phyloP scores from a whole-genome alignment of 1,140 invertebrate genomes.

The Dermatophagoides farinae region DNA sequence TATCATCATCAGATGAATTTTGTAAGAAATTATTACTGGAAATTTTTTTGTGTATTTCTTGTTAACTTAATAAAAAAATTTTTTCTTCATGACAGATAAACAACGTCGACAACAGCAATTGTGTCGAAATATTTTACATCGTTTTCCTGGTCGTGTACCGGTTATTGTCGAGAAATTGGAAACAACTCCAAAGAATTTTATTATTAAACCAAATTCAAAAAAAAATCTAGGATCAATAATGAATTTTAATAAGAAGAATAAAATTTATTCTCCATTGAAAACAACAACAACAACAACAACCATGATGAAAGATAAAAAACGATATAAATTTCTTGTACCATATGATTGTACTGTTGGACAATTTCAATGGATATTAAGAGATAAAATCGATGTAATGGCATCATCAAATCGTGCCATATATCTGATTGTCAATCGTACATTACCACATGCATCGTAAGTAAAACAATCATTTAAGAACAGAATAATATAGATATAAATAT shows the following conservation, averaged over 20 bases:
- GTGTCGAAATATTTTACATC: not conserved
- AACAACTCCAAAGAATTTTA: not conserved
- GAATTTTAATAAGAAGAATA: too few relatives aligned
- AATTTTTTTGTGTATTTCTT: too few relatives aligned
- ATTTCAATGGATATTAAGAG: constrained; percentile 34
- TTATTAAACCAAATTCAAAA: not conserved
- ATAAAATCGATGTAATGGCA: constrained; percentile 28
- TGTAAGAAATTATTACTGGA: too few relatives aligned
- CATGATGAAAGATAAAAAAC: not conserved
- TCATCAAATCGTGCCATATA: constrained; percentile 30
- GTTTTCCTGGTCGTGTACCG: not conserved
- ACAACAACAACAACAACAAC: not conserved
- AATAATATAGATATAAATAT: too few relatives aligned
- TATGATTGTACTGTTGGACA: constrained; percentile 32
- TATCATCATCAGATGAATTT: too few relatives aligned
- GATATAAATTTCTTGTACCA: constrained; percentile 32
- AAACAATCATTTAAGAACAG: too few relatives aligned
- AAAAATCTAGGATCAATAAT: not conserved
- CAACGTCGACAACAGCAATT: constrained; percentile 26
- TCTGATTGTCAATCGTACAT: constrained; percentile 30
- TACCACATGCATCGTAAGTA: constrained; percentile 30
- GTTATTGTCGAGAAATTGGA: not conserved
- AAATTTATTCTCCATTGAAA: not conserved
- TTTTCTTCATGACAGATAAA: not conserved
- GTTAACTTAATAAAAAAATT: not conserved